These are phyloP conservation scores for Thryonomys swinderianus DNA, from an alignment of 2,113 vertebrate genomes.

Conservation along the genomic window DNA sequence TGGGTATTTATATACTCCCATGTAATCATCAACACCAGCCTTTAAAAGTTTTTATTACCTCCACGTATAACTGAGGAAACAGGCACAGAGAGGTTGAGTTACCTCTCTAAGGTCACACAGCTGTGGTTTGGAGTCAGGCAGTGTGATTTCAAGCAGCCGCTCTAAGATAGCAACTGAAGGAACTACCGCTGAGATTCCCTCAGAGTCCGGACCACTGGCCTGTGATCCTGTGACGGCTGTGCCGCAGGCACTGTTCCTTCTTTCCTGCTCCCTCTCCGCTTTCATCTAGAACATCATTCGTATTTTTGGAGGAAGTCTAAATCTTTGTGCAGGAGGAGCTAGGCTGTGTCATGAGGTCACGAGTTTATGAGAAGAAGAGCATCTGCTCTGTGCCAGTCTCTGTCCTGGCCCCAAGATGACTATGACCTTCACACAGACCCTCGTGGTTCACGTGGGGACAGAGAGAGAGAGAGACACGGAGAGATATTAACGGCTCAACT, in stretches of 20 bases:
- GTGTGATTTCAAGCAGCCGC: not conserved
- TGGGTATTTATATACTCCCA: not conserved
- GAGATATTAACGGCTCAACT: too few relatives aligned
- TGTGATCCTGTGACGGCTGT: not conserved
- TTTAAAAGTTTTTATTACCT: not conserved
- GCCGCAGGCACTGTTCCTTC: not conserved
- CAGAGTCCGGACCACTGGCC: not conserved
- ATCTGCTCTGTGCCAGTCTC: not conserved
- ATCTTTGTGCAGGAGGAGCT: not conserved
- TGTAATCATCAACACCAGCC: not conserved
- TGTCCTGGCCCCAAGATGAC: not conserved
- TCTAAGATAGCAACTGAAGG: not conserved
- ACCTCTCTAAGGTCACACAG: not conserved
- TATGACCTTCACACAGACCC: not conserved
- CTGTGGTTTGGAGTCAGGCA: not conserved
- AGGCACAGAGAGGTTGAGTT: not conserved
- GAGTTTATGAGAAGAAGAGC: not conserved
- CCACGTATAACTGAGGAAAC: not conserved
- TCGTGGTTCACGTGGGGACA: not conserved
- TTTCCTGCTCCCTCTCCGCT: not conserved
- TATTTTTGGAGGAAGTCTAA: not conserved
- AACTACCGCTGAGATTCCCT: not conserved
- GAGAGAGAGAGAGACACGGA: not conserved
- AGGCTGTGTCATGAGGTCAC: too few relatives aligned
- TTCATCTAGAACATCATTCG: not conserved